Evolutionary conservation across 2,888 invertebrate genomes (phyloP), one percentile per base, ranked within the genome.

Genomic region (Pyrrhosoma nymphula): DNA sequence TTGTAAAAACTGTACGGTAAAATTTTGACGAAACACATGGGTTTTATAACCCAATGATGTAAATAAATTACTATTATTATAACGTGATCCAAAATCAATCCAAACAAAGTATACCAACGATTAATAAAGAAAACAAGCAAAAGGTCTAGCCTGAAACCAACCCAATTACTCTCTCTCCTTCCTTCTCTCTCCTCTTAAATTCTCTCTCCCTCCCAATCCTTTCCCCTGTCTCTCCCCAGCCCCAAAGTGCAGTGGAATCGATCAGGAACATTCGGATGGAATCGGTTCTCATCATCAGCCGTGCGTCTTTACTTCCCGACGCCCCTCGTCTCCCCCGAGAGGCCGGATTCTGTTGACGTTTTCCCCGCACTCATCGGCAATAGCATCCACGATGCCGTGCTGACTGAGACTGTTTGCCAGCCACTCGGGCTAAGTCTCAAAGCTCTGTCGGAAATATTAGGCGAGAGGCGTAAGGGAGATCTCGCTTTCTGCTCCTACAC

Each of bases 301-400:
- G 69, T 69, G n/a, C 69, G 69, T n/a, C 12, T 69, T 26, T 69
- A 26, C n/a, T 26, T n/a, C 69, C 69, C 69, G 8, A 69, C 16
- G 60, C 26, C 69, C 26, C 69, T 69, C 69, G 60, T 47, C n/a
- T 26, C 26, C 69, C 23, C 69, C 69, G 26, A 69, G 23, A 69
- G 23, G 23, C 69, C 69, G 69, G 69, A 69, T 69, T 69, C 69
- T 69, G 69, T 69, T 69, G 69, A 69, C 69, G 69, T 69, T 69
- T 69, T 69, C 69, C 3, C 69, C 26, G 69, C 69, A 8, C 69
- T 69, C 23, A 23, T 63, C 12, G 69, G n/a, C 26, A 69, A 69
- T n/a, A n/a, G 69, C 26, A n/a, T 69, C 69, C 69, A 6, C 26
- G n/a, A 69, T 12, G 26, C 69, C n/a, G 69, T 8, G 69, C 26